phyloP scores from a whole-genome alignment of 2,113 vertebrate species.

The Synchiropus splendidus region DNA sequence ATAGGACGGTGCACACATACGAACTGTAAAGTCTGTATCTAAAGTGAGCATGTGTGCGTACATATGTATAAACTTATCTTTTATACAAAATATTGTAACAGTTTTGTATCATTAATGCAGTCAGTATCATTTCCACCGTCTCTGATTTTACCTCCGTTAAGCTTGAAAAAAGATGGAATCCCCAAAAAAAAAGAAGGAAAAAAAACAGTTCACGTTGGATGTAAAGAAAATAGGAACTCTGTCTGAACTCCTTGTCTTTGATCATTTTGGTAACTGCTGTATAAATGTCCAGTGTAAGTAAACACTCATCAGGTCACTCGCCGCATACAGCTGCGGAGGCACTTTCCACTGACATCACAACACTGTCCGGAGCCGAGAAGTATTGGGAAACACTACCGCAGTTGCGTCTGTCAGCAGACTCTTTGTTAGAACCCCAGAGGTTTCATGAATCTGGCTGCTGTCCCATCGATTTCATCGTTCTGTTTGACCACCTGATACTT shows the following conservation, averaged over 20 bases:
- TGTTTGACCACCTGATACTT: constrained; percentile 35
- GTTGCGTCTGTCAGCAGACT: constrained; percentile 7
- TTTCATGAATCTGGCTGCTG: constrained; percentile 40
- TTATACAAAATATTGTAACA: constrained; percentile 67
- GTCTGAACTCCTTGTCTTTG: constrained; percentile 27
- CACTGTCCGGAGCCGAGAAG: too few relatives aligned
- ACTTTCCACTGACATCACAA: constrained; percentile 39
- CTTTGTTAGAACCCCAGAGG: constrained; percentile 34
- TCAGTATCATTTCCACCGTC: constrained; percentile 43
- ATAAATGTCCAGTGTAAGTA: constrained; percentile 40
- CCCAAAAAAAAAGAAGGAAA: constrained; percentile 12
- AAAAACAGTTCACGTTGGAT: constrained; percentile 19
- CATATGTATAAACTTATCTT: constrained; percentile 70
- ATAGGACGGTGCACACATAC: constrained; percentile 58
- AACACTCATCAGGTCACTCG: constrained; percentile 30
- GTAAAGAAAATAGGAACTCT: constrained; percentile 20
- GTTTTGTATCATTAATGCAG: constrained; percentile 63
- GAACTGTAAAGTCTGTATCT: constrained; percentile 64
- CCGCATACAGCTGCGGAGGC: constrained; percentile 34
- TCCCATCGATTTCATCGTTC: constrained; percentile 45
- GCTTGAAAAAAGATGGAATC: constrained; percentile 9
- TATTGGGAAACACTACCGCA: too few relatives aligned
- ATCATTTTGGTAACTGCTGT: constrained; percentile 46
- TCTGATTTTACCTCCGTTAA: constrained; percentile 26
- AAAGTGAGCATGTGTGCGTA: constrained; percentile 63